These are phyloP conservation scores for Oligia strigilis DNA, from an alignment of 2,888 invertebrate genomes.

Conservation along the genomic window DNA sequence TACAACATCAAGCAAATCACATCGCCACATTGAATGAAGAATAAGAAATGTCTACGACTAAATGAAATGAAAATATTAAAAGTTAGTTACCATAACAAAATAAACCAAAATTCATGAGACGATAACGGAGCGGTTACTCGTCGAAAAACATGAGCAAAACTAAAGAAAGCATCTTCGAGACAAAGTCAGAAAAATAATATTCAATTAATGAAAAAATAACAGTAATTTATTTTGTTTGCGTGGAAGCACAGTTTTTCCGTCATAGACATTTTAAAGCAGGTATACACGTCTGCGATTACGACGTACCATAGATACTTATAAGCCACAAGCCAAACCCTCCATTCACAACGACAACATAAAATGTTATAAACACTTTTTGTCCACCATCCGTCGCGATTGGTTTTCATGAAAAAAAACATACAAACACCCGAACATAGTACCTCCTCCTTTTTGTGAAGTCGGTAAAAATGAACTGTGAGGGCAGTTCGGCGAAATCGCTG, in stretches of 20 bases:
- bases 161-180: constrained; percentile 62
- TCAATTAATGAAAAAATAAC: constrained; percentile 34
- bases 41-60: constrained; percentile 43
- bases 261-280: not conserved
- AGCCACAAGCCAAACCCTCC: not conserved
- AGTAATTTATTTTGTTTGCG: constrained; percentile 34
- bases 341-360: not conserved
- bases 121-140: constrained; percentile 61
- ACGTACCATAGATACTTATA: not conserved
- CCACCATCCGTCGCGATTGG: too few species aligned
- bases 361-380: too few species aligned
- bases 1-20: not conserved
- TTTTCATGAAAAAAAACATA: too few species aligned
- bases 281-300: not conserved
- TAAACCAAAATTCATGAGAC: constrained; percentile 58
- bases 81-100: constrained; percentile 62
- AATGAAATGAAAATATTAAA: constrained; percentile 64
- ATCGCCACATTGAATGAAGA: constrained; percentile 56
- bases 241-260: constrained; percentile 24
- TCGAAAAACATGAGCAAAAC: constrained; percentile 66
- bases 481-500: not conserved
- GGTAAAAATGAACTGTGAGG: too few species aligned
- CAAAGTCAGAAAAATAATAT: constrained; percentile 56
- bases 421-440: too few species aligned
- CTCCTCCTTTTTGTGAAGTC: too few species aligned